Conservation (phyloP, 1,140 invertebrate genomes). For the Pectinophora gossypiella region DNA sequence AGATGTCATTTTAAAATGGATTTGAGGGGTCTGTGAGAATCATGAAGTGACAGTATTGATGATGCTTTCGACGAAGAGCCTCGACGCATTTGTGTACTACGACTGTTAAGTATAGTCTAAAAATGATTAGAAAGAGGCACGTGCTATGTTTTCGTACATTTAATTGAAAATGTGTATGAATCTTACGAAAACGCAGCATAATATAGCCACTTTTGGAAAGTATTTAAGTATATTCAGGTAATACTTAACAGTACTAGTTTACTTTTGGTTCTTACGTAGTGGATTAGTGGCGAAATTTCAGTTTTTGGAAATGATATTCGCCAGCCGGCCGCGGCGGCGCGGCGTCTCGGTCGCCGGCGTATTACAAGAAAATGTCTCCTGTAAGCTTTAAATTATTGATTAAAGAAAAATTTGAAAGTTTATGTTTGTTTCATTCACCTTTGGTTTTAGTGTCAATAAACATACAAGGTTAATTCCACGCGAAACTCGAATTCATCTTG, state of each 20-base stretch:
- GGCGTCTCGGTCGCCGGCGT: slow-evolving; percentile 24
- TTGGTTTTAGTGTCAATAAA: too few relatives aligned
- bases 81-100: not conserved
- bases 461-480: too few relatives aligned
- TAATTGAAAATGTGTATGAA: too few relatives aligned
- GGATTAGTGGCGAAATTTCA: slow-evolving; percentile 46
- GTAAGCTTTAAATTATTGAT: slow-evolving; percentile 74
- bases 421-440: slow-evolving; percentile 38
- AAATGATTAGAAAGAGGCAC: too few relatives aligned
- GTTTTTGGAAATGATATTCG: slow-evolving; percentile 28
- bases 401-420: slow-evolving; percentile 70
- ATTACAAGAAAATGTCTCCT: slow-evolving; percentile 55
- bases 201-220: too few relatives aligned
- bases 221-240: too few relatives aligned
- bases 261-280: slow-evolving; percentile 23
- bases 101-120: not conserved
- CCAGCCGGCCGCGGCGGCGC: slow-evolving; percentile 16
- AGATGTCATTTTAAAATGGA: slow-evolving; percentile 25
- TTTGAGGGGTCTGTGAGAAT: slow-evolving; percentile 23
- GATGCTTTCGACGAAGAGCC: not conserved
- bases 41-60: slow-evolving; percentile 22
- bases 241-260: not conserved
- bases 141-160: too few relatives aligned
- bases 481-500: too few relatives aligned
- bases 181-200: too few relatives aligned